Percentiles rank a stretch among this genome's conserved stretches.
Evolutionary conservation across 1,140 invertebrate species (phyloP).

Genomic region (Psix sp.): DNA sequence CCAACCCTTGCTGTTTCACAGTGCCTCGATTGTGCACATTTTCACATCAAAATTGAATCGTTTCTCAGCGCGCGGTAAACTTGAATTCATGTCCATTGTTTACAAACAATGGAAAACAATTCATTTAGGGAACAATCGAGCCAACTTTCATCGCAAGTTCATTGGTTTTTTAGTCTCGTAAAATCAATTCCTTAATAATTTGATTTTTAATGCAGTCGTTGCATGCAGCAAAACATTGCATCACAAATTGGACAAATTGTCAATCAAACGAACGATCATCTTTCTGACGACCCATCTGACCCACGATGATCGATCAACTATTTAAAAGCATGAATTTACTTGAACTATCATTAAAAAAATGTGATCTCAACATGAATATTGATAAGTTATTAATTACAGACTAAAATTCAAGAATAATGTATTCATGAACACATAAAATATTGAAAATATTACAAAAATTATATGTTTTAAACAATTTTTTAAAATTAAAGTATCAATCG

Average conservation of each 20-base stretch:
- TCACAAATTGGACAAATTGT: slow-evolving; percentile 29
- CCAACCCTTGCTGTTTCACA: slow-evolving; percentile 18
- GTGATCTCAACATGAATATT: too few species aligned
- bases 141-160: slow-evolving; percentile 45
- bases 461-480: too few species aligned
- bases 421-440: too few species aligned
- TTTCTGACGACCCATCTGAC: slow-evolving; percentile 17
- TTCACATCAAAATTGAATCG: slow-evolving; percentile 51
- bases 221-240: slow-evolving; percentile 29
- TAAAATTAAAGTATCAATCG: too few species aligned
- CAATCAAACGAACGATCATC: slow-evolving; percentile 43
- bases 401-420: too few species aligned
- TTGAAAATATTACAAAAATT: too few species aligned
- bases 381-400: too few species aligned
- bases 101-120: slow-evolving; percentile 56
- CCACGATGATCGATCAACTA: slow-evolving; percentile 22
- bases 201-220: slow-evolving; percentile 31
- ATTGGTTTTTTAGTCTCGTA: slow-evolving; percentile 31
- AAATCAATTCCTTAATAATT: slow-evolving; percentile 51
- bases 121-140: slow-evolving; percentile 52
- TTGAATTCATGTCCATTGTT: slow-evolving; percentile 53
- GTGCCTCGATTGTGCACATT: slow-evolving; percentile 12
- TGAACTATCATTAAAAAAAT: too few species aligned
- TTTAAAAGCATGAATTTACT: slow-evolving; percentile 23
- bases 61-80: slow-evolving; percentile 37